These are phyloP conservation scores for Ceratotherium simum DNA, from an alignment of 2,113 vertebrate species.

Conservation along the genomic window DNA sequence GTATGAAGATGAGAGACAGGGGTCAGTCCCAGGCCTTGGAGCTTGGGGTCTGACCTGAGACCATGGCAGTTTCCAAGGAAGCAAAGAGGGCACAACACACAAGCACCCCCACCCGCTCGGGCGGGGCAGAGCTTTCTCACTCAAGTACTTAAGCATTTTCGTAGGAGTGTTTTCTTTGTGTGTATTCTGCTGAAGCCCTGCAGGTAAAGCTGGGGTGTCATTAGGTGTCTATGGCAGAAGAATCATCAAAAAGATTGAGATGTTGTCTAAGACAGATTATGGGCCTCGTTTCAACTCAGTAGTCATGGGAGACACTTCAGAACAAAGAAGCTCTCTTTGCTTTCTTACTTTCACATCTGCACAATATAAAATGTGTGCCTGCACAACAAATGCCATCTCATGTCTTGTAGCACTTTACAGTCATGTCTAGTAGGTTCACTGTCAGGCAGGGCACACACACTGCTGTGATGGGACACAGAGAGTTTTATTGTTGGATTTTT, in stretches of 20 bases:
- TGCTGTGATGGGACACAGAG: fast-evolving
- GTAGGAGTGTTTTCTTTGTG: fast-evolving
- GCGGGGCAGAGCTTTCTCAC: not conserved
- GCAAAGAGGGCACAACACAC: not conserved
- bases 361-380: fast-evolving
- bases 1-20: not conserved
- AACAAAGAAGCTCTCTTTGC: fast-evolving
- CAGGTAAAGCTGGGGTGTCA: not conserved
- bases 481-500: fast-evolving
- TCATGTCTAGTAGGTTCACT: fast-evolving
- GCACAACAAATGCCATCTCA: fast-evolving
- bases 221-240: not conserved
- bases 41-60: not conserved
- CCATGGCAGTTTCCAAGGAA: not conserved
- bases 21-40: fast-evolving
- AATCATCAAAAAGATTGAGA: not conserved
- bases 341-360: fast-evolving
- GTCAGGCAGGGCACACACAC: fast-evolving
- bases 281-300: not conserved
- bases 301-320: not conserved
- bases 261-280: fast-evolving
- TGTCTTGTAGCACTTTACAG: too few species aligned
- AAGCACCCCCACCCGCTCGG: fast-evolving
- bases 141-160: fast-evolving
- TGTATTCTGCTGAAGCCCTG: not conserved